These are phyloP conservation scores for Cheumatopsyche charites DNA, from an alignment of 1,140 invertebrate genomes.

Conservation along the genomic window DNA sequence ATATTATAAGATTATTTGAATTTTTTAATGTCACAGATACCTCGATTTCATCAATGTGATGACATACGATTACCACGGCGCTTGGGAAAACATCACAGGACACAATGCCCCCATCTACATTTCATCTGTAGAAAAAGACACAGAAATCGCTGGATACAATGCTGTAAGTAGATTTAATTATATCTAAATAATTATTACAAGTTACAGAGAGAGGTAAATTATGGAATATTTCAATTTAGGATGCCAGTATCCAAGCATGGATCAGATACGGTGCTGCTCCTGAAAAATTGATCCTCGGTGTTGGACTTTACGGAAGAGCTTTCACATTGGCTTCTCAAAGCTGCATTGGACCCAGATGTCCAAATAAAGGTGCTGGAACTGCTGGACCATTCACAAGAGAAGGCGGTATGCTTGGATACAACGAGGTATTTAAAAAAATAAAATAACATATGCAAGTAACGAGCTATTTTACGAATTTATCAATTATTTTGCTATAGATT, in stretches of 20 bases:
- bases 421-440: slow-evolving; percentile 64
- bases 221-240: slow-evolving; percentile 40
- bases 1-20: too few relatives aligned
- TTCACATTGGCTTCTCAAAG: slow-evolving; percentile 63
- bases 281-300: slow-evolving; percentile 71
- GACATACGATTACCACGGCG: slow-evolving; percentile 74
- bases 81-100: slow-evolving; percentile 66
- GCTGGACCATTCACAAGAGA: slow-evolving; percentile 74
- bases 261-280: slow-evolving; percentile 60
- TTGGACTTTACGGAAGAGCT: slow-evolving; percentile 72
- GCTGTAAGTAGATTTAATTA: slow-evolving; percentile 49
- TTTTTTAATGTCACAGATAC: slow-evolving; percentile 48
- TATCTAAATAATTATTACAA: not conserved
- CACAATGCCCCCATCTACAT: slow-evolving; percentile 65
- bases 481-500: slow-evolving; percentile 33
- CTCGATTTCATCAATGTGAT: slow-evolving; percentile 74
- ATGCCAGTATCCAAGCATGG: slow-evolving; percentile 53
- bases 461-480: not conserved
- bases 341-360: slow-evolving; percentile 57
- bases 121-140: slow-evolving; percentile 22
- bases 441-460: slow-evolving; percentile 1
- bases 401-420: slow-evolving; percentile 75
- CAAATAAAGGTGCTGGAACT: slow-evolving; percentile 62
- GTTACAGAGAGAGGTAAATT: not conserved
- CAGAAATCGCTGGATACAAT: slow-evolving; percentile 47